phyloP scores from a whole-genome alignment of 2,888 invertebrate genomes.

The Nomada ferruginata region DNA sequence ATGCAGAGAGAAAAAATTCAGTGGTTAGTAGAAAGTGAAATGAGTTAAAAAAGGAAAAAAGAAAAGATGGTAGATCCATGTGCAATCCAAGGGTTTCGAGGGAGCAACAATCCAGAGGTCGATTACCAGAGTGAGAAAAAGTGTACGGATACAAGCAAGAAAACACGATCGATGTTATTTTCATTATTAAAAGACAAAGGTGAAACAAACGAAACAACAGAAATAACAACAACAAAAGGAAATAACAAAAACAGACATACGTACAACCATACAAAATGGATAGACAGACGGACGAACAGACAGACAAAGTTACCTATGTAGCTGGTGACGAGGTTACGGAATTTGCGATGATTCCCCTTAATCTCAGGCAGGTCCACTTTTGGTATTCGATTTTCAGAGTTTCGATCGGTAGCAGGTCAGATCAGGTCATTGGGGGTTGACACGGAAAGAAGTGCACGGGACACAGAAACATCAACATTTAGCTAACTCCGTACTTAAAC shows the following conservation, averaged over 20 bases:
- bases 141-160: conserved; percentile 40
- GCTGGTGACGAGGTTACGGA: conserved; percentile 99
- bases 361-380: conserved; percentile 99
- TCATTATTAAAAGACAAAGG: conserved; percentile 9
- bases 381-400: conserved; percentile 80
- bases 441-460: conserved; percentile 83
- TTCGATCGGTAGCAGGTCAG: conserved; percentile 80
- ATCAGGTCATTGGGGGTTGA: conserved; percentile 81
- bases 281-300: conserved; percentile 75
- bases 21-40: not conserved
- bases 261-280: conserved; percentile 69
- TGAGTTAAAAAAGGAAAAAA: too few species aligned
- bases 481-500: conserved; percentile 74
- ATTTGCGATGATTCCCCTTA: conserved; percentile 99
- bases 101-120: conserved; percentile 10
- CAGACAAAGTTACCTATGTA: conserved; percentile 94
- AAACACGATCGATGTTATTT: conserved; percentile 10
- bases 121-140: not conserved
- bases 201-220: conserved; percentile 21
- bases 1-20: not conserved
- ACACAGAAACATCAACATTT: conserved; percentile 84
- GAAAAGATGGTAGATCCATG: not conserved
- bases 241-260: conserved; percentile 50
- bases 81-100: conserved; percentile 1
- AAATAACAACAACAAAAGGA: conserved; percentile 10